Percentiles rank a stretch among this genome's conserved stretches.
Evolutionary conservation across 1,140 invertebrate species (phyloP).

Genomic region (Pseudomyrmex gracilis): DNA sequence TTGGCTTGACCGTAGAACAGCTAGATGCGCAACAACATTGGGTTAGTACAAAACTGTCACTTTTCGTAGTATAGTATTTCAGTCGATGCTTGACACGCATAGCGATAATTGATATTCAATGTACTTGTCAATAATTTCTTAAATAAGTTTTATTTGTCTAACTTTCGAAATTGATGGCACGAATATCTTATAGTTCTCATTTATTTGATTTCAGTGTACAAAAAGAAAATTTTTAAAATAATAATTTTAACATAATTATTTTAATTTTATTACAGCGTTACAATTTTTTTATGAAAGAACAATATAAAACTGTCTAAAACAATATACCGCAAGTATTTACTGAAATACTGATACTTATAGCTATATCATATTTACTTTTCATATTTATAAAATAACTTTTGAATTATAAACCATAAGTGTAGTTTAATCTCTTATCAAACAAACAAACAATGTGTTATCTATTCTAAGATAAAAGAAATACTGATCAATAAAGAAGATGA

Average conservation of each 20-base stretch:
- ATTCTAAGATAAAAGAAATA: not conserved
- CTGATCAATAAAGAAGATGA: not conserved
- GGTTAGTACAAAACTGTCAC: conserved; percentile 81
- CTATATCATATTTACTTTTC: conserved; percentile 22
- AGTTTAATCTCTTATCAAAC: not conserved
- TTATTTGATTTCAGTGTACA: not conserved
- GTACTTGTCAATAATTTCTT: too few species aligned
- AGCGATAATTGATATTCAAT: conserved; percentile 5
- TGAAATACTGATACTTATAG: conserved; percentile 25
- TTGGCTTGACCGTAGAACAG: conserved; percentile 83
- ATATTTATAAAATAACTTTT: conserved; percentile 10
- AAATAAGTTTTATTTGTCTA: not conserved
- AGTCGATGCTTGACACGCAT: conserved; percentile 31
- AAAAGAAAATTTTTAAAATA: not conserved
- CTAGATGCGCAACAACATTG: conserved; percentile 83
- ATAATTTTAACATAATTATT: not conserved
- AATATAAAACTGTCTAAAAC: not conserved
- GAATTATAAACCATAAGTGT: conserved; percentile 29
- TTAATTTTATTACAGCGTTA: not conserved
- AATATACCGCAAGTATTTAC: not conserved
- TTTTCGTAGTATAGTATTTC: conserved; percentile 48
- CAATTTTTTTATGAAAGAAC: not conserved
- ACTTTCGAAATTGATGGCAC: not conserved
- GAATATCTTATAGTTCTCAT: conserved; percentile 4
- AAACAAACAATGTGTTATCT: not conserved